Base-by-base conservation (phyloP, 92 coral and sea anemone genomes). In the Montipora capitata region DNA sequence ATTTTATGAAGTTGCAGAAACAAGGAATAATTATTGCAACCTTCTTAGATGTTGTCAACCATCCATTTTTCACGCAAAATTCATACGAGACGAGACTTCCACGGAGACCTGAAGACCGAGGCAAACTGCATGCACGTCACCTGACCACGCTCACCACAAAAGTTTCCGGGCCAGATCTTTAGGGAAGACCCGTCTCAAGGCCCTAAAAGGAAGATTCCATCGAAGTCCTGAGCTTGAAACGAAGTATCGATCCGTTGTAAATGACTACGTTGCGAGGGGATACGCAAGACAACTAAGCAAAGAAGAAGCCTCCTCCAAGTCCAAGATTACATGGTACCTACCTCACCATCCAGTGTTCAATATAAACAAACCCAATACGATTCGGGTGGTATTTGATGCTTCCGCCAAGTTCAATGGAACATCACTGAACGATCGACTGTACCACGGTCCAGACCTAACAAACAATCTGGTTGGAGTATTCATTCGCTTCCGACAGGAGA, bases 361-460 rank as follows among this genome's bases (percentile, higher is more conserved):
- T n/a, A 73, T 76, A 8, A 87, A 79, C 78, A 87, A 71, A 17
- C 91, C 91, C 88, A 40, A 52, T 65, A 8, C 65, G 65, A 0
- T 83, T 88, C 15, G 80, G 49, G 76, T 87, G 68, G 85, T 79
- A 3, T 87, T 87, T 35, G 86, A 87, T 58, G 86, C 86, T 4
- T 86, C 91, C 7, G 79, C 91, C 38, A 82, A 62, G 48, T 87
- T 17, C 56, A 77, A 72, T n/a, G 83, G 83, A 9, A 62, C 73
- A 3, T 87, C 91, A 38, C 75, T 79, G 13, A 87, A 79, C 61
- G 78, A 87, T 52, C 68, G 78, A 48, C 18, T 87, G 63, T 72
- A 57, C 27, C 86, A 87, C 48, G 83, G 83, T 39, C 73, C 83
- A 43, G 83, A 78, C 54, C 72, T 78, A 56, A 70, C 73, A 5